A percentile compares a stretch with the other conserved stretches of the same genome.
phyloP scores from a whole-genome alignment of 2,888 invertebrate species.

The Cosmia trapezina region DNA sequence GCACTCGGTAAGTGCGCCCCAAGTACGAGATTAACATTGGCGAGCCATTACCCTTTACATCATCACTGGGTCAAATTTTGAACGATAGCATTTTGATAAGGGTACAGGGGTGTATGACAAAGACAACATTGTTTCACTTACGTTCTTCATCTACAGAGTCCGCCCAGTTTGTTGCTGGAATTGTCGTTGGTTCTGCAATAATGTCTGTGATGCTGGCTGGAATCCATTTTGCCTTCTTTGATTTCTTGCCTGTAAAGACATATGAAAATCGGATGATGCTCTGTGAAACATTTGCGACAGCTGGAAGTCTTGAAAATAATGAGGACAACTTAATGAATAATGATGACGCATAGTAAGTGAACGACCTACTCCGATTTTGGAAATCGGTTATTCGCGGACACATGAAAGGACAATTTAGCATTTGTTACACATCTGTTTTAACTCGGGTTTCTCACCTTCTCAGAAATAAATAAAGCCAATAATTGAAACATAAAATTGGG shows the following conservation, averaged over 20 bases:
- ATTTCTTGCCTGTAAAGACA: conserved; percentile 93
- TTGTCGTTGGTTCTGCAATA: conserved; percentile 92
- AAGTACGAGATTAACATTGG: conserved; percentile 94
- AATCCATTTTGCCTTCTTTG: conserved; percentile 96
- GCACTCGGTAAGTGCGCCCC: conserved; percentile 93
- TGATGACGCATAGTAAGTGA: conserved; percentile 87
- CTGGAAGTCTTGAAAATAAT: conserved; percentile 51
- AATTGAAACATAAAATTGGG: conserved; percentile 60
- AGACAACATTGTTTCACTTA: conserved; percentile 79
- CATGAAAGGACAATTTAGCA: conserved; percentile 70
- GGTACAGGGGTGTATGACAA: not conserved
- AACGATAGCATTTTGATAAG: not conserved
- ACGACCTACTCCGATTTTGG: conserved; percentile 86
- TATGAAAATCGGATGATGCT: conserved; percentile 52
- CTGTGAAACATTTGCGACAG: conserved; percentile 56
- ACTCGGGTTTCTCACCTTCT: conserved; percentile 63
- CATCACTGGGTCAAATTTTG: conserved; percentile 83
- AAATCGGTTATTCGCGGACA: conserved; percentile 85
- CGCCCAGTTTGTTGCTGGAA: conserved; percentile 93
- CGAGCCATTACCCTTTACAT: conserved; percentile 87
- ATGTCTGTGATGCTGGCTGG: conserved; percentile 95
- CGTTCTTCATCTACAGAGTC: conserved; percentile 96
- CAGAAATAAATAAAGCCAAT: conserved; percentile 56
- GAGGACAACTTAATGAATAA: conserved; percentile 78
- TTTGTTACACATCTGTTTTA: conserved; percentile 67